These are phyloP conservation scores for Octodon degus DNA, from an alignment of 2,113 vertebrate genomes.

Conservation along the genomic window DNA sequence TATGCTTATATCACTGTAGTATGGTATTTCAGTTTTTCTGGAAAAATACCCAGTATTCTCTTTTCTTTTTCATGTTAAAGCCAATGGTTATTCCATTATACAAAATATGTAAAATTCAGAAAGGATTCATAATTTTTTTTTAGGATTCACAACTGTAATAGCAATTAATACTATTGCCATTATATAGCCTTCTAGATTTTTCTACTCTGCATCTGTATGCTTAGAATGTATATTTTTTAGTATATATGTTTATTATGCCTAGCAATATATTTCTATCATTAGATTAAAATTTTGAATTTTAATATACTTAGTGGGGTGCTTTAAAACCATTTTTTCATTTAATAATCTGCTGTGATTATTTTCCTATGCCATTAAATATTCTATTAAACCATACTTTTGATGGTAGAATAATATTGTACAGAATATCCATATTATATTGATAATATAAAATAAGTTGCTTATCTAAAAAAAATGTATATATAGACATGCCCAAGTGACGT, in stretches of 20 bases:
- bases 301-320: not conserved
- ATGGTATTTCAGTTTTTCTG: no score
- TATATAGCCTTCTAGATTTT: not conserved
- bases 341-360: not conserved
- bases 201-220: not conserved
- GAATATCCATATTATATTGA: not conserved
- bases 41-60: no score
- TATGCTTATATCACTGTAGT: no score
- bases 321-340: conserved; percentile 22
- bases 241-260: not conserved
- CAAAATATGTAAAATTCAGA: not conserved
- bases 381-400: not conserved
- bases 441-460: not conserved
- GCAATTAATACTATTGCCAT: conserved; percentile 7
- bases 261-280: not conserved
- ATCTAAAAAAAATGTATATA: not conserved
- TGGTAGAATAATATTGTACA: not conserved
- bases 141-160: not conserved
- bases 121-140: not conserved
- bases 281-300: not conserved
- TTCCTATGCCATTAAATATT: not conserved
- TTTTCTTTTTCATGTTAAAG: conserved; percentile 38
- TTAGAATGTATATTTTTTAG: not conserved
- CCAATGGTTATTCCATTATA: not conserved
- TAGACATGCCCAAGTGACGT: not conserved